Percentiles rank a stretch among this genome's conserved stretches.
These are phyloP conservation scores for Propithecus deckenii DNA, from an alignment of 2,797 vertebrate species.

Conservation along the genomic window DNA sequence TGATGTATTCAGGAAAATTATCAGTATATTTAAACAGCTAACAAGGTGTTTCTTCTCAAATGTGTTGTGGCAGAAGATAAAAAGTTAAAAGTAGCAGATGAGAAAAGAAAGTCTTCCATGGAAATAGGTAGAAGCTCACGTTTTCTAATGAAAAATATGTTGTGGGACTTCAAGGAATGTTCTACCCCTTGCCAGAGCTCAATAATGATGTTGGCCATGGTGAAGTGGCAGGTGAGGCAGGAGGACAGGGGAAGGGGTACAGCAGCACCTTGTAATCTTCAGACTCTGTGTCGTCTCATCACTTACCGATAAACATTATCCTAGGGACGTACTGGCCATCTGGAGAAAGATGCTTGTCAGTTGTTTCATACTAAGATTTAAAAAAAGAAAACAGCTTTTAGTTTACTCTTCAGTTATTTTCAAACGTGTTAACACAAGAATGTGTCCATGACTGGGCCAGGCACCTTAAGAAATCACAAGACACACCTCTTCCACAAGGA, in stretches of 20 bases:
- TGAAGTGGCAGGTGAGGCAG: accelerated
- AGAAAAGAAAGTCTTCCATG: background rate
- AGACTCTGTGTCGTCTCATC: background rate
- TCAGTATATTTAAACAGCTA: background rate
- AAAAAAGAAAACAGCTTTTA: conserved; percentile 2
- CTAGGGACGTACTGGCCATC: conserved; percentile 97
- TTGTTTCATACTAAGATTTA: conserved; percentile 93
- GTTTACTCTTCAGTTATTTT: conserved; percentile 23
- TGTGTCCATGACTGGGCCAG: background rate
- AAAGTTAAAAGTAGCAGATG: background rate
- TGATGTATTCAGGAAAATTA: background rate
- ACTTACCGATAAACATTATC: conserved; percentile 93
- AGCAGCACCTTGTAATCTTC: background rate
- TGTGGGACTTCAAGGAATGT: background rate
- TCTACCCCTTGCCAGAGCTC: background rate
- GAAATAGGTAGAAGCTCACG: background rate
- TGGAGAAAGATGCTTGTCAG: conserved; percentile 95
- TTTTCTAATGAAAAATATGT: background rate
- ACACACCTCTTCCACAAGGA: background rate
- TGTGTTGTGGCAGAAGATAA: background rate
- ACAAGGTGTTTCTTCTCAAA: background rate
- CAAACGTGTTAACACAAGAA: background rate
- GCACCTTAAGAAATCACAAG: background rate
- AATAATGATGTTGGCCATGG: accelerated
- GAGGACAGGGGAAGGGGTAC: too few relatives aligned